Evolutionary conservation across 1,140 invertebrate species (phyloP).

Genomic region (Zaprionus tsacasi): DNA sequence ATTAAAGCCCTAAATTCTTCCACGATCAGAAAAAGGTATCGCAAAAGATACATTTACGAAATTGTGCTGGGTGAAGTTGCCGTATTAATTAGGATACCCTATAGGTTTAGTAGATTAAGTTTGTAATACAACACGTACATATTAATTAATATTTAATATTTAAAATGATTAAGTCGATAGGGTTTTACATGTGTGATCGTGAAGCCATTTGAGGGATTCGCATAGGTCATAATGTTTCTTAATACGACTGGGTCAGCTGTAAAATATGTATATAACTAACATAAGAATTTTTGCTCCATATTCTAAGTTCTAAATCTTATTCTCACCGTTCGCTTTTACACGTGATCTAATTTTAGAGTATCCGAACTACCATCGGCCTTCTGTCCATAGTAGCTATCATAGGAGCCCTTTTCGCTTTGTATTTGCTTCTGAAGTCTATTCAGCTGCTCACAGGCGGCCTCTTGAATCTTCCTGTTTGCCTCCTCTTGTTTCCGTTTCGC

Average conservation of each 20-base stretch:
- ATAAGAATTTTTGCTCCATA: constrained; percentile 16
- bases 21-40: neutral
- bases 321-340: constrained; percentile 44
- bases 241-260: constrained; percentile 39
- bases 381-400: constrained; percentile 68
- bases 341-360: constrained; percentile 64
- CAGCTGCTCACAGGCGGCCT: constrained; percentile 73
- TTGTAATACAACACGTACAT: constrained; percentile 32
- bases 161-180: constrained; percentile 38
- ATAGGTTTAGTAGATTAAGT: constrained; percentile 20
- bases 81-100: neutral
- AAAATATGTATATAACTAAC: constrained; percentile 22
- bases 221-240: constrained; percentile 36
- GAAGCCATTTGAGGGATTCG: constrained; percentile 36
- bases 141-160: constrained; percentile 42
- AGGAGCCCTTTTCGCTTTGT: constrained; percentile 58
- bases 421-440: constrained; percentile 67
- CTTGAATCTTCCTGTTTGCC: constrained; percentile 70
- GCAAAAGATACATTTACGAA: neutral
- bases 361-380: constrained; percentile 60
- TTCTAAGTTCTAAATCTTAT: constrained; percentile 15
- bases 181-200: constrained; percentile 25
- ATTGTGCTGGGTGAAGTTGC: constrained; percentile 1
- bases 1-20: neutral
- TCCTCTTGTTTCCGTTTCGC: constrained; percentile 73